Percentiles rank a stretch among this genome's conserved stretches.
Conservation (phyloP, 2,113 vertebrate species). For the Syrrhaptes paradoxus region DNA sequence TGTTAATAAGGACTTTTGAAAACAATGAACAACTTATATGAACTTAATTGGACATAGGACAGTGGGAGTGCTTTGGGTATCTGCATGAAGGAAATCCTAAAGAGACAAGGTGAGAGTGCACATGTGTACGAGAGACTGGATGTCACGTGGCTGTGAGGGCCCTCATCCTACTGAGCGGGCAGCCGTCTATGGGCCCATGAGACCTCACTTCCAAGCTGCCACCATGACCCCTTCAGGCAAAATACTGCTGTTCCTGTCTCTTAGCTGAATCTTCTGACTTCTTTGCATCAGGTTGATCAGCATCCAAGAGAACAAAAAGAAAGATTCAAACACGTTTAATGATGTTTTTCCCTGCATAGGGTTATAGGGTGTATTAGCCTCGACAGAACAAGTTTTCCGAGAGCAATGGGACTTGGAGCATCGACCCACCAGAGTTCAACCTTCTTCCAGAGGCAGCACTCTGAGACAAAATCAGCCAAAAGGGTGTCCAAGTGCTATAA, state of each 20-base stretch:
- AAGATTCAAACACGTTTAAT: not conserved
- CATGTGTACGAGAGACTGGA: fast-evolving
- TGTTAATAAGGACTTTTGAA: not conserved
- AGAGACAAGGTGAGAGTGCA: not conserved
- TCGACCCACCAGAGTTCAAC: not conserved
- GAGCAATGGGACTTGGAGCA: not conserved
- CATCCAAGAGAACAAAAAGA: not conserved
- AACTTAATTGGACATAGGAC: not conserved
- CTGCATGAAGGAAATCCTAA: not conserved
- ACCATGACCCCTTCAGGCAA: not conserved
- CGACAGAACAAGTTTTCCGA: not conserved
- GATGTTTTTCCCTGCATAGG: not conserved
- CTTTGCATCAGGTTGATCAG: not conserved
- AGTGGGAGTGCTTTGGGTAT: not conserved
- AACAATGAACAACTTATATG: not conserved
- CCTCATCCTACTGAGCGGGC: not conserved
- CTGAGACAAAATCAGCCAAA: slow-evolving; percentile 17
- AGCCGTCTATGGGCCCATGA: not conserved
- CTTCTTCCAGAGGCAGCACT: slow-evolving; percentile 6
- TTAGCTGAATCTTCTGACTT: not conserved
- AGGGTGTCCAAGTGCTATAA: slow-evolving; percentile 39
- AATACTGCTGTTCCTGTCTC: not conserved
- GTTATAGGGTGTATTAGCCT: not conserved
- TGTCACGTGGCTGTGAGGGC: not conserved
- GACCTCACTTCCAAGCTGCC: not conserved